phyloP scores from a whole-genome alignment of 2,888 invertebrate species.

The Acholoe squamosa region DNA sequence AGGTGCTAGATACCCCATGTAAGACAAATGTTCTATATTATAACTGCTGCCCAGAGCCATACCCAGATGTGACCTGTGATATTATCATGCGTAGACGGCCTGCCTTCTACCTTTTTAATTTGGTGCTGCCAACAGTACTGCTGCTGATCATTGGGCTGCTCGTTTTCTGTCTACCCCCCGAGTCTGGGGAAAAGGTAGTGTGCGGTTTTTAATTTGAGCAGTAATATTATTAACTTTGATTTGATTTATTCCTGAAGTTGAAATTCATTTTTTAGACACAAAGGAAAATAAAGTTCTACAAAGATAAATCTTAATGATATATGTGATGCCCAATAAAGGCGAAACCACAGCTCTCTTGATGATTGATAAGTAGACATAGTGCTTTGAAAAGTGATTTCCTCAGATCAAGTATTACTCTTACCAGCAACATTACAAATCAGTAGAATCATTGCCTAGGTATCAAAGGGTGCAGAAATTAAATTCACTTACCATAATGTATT shows the following conservation, averaged over 20 bases:
- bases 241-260: too few relatives aligned
- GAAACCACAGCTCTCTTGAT: too few relatives aligned
- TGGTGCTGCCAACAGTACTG: conserved; percentile 37
- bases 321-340: too few relatives aligned
- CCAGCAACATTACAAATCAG: background rate
- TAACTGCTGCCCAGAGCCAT: conserved; percentile 72
- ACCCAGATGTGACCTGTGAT: conserved; percentile 75
- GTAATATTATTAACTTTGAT: background rate
- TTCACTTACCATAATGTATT: too few relatives aligned
- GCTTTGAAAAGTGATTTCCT: background rate
- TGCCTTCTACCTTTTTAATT: conserved; percentile 50
- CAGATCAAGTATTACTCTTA: background rate
- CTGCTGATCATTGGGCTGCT: conserved; percentile 47
- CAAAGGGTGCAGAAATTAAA: too few relatives aligned
- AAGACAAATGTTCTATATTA: conserved; percentile 70
- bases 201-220: background rate
- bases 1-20: conserved; percentile 70
- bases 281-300: background rate
- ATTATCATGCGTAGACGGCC: conserved; percentile 32
- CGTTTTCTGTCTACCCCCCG: conserved; percentile 52
- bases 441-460: too few relatives aligned
- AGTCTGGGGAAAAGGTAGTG: conserved; percentile 51
- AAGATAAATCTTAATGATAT: background rate
- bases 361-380: background rate
- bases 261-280: too few relatives aligned